phyloP scores from a whole-genome alignment of 1,140 invertebrate genomes.

The Drosophila punjabiensis region DNA sequence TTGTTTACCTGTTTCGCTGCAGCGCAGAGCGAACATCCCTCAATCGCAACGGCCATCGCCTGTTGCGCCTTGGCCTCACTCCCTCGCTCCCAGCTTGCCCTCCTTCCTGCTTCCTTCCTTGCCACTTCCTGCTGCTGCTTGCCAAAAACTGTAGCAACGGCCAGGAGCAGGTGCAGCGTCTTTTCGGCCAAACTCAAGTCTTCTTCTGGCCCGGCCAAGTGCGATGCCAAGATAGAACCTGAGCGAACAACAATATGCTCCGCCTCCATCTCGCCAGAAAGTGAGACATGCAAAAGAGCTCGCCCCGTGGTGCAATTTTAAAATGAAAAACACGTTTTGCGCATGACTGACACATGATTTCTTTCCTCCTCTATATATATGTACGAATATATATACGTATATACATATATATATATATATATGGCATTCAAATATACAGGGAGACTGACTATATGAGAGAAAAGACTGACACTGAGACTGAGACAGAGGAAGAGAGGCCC shows the following conservation, averaged over 20 bases:
- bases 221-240: constrained; percentile 17
- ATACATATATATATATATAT: constrained; percentile 11
- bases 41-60: constrained; percentile 44
- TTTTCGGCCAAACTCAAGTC: constrained; percentile 36
- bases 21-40: constrained; percentile 72
- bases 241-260: constrained; percentile 73
- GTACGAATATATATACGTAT: constrained; percentile 13
- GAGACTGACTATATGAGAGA: constrained; percentile 14
- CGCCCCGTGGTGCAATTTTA: constrained; percentile 73
- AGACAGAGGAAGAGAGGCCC: constrained; percentile 9
- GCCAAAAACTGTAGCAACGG: constrained; percentile 11
- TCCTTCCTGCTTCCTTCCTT: not conserved
- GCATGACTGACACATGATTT: constrained; percentile 84
- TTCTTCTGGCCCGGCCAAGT: constrained; percentile 19
- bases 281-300: constrained; percentile 79
- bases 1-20: constrained; percentile 80
- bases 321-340: constrained; percentile 84
- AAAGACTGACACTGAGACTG: not conserved
- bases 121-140: not conserved
- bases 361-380: constrained; percentile 55
- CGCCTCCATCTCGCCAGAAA: constrained; percentile 78
- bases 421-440: constrained; percentile 32
- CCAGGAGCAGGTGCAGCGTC: constrained; percentile 23
- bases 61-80: constrained; percentile 57
- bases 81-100: not conserved